Evolutionary conservation across 2,113 vertebrate genomes (phyloP), one percentile per base, ranked within the genome.

Genomic region (Crotalus horridus): DNA sequence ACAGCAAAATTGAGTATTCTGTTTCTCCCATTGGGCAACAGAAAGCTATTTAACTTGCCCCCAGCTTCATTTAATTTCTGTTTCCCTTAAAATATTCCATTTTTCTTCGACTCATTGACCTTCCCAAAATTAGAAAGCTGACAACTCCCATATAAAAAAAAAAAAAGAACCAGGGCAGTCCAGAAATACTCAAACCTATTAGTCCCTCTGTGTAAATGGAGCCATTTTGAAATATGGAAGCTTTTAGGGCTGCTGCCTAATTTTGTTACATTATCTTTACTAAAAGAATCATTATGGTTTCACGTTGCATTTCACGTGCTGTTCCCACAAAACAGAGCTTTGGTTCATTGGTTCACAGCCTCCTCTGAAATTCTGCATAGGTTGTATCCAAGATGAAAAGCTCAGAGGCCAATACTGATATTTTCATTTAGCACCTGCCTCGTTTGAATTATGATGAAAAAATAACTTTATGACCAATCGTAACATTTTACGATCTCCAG

Each of bases 111-210:
- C 90, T 43, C 92, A 93, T 26, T 92, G 85, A 92, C 90, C 90
- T 94, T 90, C 93, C 93, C 95, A 96, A 93, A 8, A 88, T 93
- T 56, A 54, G 53, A 96, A 93, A 91, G 55, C 58, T 89, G 92
- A 46, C 26, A 29, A n/a, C 8, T 61, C 23, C 15, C 17, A 23
- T 58, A 87, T 21, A 26, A 53, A 51, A 53, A 58, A 39, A 58
- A 39, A 39, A 58, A 90, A 58, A 64, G 29, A 20, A 11, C 2
- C 46, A 90, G 23, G 6, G 23, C 13, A 43, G 20, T 53, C 20
- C 13, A 39, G 43, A 56, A 61, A n/a, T 24, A 43, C 21, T 85
- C 46, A 29, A 43, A 48, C 48, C 92, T 90, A 54, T 87, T 64
- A 86, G 51, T 61, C 24, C 21, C n/a, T 46, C 55, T 20, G 39